phyloP scores from a whole-genome alignment of 1,140 invertebrate species.

The Nixonia krombeini region DNA sequence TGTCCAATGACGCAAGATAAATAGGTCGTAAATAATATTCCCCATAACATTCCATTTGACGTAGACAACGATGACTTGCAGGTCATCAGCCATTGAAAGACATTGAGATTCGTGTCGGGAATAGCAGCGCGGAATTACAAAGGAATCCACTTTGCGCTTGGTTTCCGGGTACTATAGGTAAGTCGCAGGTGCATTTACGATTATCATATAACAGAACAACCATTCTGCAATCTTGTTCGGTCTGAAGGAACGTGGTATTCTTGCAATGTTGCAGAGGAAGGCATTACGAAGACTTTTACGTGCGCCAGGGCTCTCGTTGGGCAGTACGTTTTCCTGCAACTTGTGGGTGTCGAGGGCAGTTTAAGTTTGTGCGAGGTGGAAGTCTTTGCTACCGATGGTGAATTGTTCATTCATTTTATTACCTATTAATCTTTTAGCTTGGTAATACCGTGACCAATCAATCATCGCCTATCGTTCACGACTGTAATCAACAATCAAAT shows the following conservation, averaged over 20 bases:
- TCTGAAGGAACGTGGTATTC: slow-evolving; percentile 16
- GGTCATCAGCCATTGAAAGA: slow-evolving; percentile 92
- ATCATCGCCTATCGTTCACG: too few species aligned
- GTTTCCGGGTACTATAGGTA: slow-evolving; percentile 92
- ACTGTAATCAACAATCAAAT: too few species aligned
- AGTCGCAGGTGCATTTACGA: slow-evolving; percentile 20
- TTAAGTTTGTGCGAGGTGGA: slow-evolving; percentile 92
- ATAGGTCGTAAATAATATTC: too few species aligned
- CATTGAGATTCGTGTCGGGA: slow-evolving; percentile 91
- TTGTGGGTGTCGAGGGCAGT: slow-evolving; percentile 91
- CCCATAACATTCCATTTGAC: slow-evolving; percentile 11
- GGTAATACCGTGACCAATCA: too few species aligned
- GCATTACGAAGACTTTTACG: slow-evolving; percentile 89
- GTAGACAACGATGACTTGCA: slow-evolving; percentile 54
- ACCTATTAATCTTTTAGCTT: too few species aligned
- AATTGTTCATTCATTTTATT: slow-evolving; percentile 45
- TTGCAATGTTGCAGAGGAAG: slow-evolving; percentile 80
- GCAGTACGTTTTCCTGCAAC: slow-evolving; percentile 89
- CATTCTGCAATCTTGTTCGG: slow-evolving; percentile 13
- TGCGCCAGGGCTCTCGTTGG: slow-evolving; percentile 88
- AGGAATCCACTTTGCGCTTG: slow-evolving; percentile 92
- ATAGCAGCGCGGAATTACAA: slow-evolving; percentile 87
- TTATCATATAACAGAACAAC: slow-evolving; percentile 28
- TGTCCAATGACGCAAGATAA: too few species aligned
- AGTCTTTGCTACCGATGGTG: slow-evolving; percentile 91